Evolutionary conservation across 2,113 vertebrate genomes (phyloP).

Genomic region (Phocoena phocoena): DNA sequence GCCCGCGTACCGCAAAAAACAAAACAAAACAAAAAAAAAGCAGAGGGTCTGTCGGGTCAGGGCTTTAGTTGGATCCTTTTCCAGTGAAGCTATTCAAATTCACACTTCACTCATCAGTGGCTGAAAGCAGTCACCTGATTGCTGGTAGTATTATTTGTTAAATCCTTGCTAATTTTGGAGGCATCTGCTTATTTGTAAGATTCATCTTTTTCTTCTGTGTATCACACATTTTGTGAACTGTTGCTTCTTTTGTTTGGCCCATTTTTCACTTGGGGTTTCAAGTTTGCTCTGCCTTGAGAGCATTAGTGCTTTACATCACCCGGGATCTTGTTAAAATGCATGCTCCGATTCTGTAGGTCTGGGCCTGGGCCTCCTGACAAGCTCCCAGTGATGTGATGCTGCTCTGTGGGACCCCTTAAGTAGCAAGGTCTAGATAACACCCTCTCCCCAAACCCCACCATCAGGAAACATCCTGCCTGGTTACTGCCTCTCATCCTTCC

Average conservation of each 20-base stretch:
- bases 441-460: not conserved
- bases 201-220: not conserved
- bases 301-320: not conserved
- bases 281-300: not conserved
- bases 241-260: not conserved
- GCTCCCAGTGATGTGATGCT: no score
- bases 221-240: not conserved
- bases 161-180: not conserved
- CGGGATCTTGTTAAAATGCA: not conserved
- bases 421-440: not conserved
- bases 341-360: no score
- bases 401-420: not conserved
- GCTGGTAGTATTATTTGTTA: not conserved
- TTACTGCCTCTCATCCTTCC: not conserved
- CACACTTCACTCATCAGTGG: not conserved
- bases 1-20: no score
- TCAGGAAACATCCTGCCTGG: no score
- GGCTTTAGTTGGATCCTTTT: not conserved
- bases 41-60: rapidly evolving
- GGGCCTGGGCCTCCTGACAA: not conserved
- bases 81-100: not conserved
- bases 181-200: not conserved
- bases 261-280: not conserved
- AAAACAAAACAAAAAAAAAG: no score
- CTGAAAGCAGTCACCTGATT: not conserved